These are phyloP conservation scores for Origma solitaria DNA, from an alignment of 2,113 vertebrate species.

Conservation along the genomic window DNA sequence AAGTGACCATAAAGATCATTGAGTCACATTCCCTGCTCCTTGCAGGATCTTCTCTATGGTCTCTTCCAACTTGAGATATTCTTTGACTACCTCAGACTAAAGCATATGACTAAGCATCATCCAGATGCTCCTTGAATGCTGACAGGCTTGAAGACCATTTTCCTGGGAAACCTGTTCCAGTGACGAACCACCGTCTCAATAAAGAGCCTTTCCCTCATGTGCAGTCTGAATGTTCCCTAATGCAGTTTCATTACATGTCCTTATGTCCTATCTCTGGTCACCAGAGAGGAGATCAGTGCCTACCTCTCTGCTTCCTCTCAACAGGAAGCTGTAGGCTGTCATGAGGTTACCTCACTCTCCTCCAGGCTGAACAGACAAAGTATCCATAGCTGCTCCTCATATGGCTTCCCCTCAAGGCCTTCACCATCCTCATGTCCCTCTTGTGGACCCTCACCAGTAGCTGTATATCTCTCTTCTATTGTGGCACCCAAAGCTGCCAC, in stretches of 20 bases:
- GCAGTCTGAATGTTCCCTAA: neutral
- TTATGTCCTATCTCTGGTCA: rapidly evolving
- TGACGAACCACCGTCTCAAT: neutral
- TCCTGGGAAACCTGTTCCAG: neutral
- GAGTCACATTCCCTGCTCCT: neutral
- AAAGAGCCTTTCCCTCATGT: neutral
- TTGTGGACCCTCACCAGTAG: neutral
- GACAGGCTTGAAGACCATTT: neutral
- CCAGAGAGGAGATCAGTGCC: neutral
- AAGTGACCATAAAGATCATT: neutral
- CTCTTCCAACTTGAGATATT: neutral
- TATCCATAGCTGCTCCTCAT: rapidly evolving
- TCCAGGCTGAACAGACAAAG: neutral
- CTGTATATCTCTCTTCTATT: neutral
- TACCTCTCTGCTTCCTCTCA: rapidly evolving
- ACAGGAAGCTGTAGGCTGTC: neutral
- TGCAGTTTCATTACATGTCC: neutral
- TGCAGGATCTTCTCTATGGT: neutral
- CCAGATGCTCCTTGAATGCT: neutral
- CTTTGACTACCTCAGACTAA: neutral
- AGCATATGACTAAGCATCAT: neutral
- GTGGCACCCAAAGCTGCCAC: neutral
- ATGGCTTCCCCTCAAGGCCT: rapidly evolving
- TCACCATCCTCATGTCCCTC: rapidly evolving
- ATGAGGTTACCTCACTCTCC: neutral